Evolutionary conservation across 1,140 invertebrate genomes (phyloP), one percentile per base, ranked within the genome.

Genomic region (Phthorimaea operculella): DNA sequence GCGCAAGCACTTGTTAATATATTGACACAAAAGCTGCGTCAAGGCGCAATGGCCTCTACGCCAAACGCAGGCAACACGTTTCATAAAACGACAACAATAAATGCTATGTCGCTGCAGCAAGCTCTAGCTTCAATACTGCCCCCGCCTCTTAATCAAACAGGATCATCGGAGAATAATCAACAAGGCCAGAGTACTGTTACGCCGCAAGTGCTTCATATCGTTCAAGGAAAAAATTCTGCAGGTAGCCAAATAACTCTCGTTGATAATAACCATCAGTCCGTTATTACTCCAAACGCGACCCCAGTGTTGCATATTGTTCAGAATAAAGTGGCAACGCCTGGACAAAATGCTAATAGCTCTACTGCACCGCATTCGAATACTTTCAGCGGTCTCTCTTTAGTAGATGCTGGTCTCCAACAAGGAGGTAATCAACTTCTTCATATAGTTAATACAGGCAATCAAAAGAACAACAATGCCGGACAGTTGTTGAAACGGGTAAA

Each of bases 241-340:
- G 72, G 73, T 10, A 83, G 76, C 57, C 76, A 83, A 58, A 78
- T 86, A 12, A 81, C 82, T 11, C 56, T 86, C 15, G 70, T 85
- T 18, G 85, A 87, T 48, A 84, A 76, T 56, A 52, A 68, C 12
- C 84, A 85, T 55, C 76, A 76, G 59, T 76, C 79, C 15, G 75
- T 85, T 12, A 79, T 84, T 28, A 87, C 64, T 62, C 62, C 80
- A 3, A 79, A 73, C 54, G 59, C 71, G 0, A 77, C 85, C 10
- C 83, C 82, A 54, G 76, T 87, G 4, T 64, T 87, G 49, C 85
- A 87, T 58, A 85, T 87, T 49, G 82, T 87, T 11, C 85, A 87
- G 64, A 86, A 81, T 55, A 86, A 86, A 65, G 54, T 51, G 49
- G 54, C 66, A 6, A 62, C 62, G 4, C 17, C 63, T 8, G 64